These are phyloP conservation scores for Cotesia congregata DNA, from an alignment of 2,888 invertebrate species.

Conservation along the genomic window DNA sequence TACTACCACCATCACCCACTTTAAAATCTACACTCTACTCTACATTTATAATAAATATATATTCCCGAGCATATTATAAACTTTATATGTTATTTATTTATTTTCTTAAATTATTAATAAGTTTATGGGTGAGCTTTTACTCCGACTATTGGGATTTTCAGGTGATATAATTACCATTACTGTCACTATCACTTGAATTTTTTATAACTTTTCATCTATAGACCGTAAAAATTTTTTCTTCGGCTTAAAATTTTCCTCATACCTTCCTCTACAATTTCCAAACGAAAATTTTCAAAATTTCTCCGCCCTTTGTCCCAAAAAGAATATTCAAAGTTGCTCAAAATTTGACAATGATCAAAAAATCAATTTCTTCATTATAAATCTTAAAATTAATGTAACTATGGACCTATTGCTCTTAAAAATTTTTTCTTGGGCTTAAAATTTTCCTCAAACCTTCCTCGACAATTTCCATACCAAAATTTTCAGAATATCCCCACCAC, in stretches of 20 bases:
- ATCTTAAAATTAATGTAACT: neutral
- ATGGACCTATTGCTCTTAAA: neutral
- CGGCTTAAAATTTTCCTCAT: too few relatives aligned
- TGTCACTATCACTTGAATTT: too few relatives aligned
- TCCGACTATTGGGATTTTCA: too few relatives aligned
- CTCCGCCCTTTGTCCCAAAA: too few relatives aligned
- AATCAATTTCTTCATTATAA: too few relatives aligned
- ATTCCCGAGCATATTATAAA: neutral
- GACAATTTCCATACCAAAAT: neutral
- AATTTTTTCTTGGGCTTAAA: neutral
- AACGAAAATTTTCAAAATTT: too few relatives aligned
- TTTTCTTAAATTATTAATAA: neutral
- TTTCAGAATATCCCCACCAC: neutral
- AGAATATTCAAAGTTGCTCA: too few relatives aligned
- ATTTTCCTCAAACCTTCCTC: neutral
- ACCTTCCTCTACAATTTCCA: too few relatives aligned
- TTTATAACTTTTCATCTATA: too few relatives aligned
- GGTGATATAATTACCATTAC: too few relatives aligned
- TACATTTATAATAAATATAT: neutral
- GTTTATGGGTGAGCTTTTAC: neutral
- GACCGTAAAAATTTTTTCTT: too few relatives aligned
- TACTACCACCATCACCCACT: slow-evolving; percentile 30
- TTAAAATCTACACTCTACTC: slow-evolving; percentile 20
- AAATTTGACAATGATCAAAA: too few relatives aligned
- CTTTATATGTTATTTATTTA: neutral